Base-by-base conservation (phyloP, 2,888 invertebrate genomes). In the Chymomyza caudatula region DNA sequence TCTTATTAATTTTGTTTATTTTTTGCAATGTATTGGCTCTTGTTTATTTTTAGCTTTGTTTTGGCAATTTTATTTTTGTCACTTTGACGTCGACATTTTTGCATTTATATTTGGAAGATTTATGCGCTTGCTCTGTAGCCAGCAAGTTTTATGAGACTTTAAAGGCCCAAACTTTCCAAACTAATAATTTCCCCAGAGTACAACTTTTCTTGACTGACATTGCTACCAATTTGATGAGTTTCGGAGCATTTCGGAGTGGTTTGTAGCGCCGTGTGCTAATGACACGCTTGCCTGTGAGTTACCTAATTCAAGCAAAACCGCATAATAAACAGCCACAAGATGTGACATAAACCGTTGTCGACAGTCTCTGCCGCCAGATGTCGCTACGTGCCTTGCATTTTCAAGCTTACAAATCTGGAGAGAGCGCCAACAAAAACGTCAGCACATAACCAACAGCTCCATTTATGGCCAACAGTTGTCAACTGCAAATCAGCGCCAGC, bases 381-480 rank as follows among this genome's bases (percentile, higher is more conserved):
- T 57, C 23, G 23, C 23, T 55, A 23, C 51, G 29, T 37, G 29
- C 29, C 29, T 37, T 37, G 29, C 29, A 37, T 37, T 37, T 37
- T 8, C 11, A 37, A 11, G 8, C 29, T 11, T 11, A 37, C 29
- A 37, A n/a, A 37, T 3, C 29, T 37, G 11, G 11, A 29, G 11
- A 37, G 29, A 11, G 29, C 4, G 29, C 47, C 47, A 19, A 47
- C 15, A 15, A 47, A 47, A 19, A 15, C 6, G 47, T 2, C 15
- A 56, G 57, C 56, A 3, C 37, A 11, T 42, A n/a, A n/a, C 23
- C 49, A 59, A 58, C 15, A 47, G 51, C 52, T 15, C 71, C 76
- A 63, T 73, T 70, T 76, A 76, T 73, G 73, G 70, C 47, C 54
- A 64, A 65, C 58, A 37, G 15, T 62, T 74, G 71, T 71, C 74